Evolutionary conservation across 2,797 vertebrate genomes (phyloP).

Genomic region (Danio tinwini): DNA sequence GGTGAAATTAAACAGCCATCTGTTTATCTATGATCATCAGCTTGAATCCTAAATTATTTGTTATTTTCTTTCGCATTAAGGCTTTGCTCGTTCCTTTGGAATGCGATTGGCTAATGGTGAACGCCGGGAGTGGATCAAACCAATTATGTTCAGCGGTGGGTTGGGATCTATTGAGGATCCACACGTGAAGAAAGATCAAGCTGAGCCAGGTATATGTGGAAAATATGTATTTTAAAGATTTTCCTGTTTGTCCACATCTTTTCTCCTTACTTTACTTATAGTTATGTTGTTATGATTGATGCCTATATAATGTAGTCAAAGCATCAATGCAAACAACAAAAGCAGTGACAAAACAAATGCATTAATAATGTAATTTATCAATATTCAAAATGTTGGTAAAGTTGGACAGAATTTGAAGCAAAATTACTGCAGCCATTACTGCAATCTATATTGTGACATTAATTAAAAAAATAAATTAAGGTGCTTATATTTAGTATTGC

Average conservation of each 20-base stretch:
- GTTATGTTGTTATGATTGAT: not conserved
- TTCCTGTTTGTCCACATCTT: not conserved
- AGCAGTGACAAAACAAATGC: not conserved
- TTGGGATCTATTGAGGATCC: conserved; percentile 87
- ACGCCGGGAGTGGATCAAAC: conserved; percentile 92
- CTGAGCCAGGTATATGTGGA: conserved; percentile 76
- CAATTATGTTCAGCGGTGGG: conserved; percentile 95
- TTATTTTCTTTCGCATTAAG: conserved; percentile 64
- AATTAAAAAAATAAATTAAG: too few relatives aligned
- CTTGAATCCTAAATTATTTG: not conserved
- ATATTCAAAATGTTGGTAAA: not conserved
- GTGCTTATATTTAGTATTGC: too few relatives aligned
- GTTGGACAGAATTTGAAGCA: too few relatives aligned
- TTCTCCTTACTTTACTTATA: not conserved
- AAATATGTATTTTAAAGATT: not conserved
- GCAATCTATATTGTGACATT: too few relatives aligned
- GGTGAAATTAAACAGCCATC: conserved; percentile 69
- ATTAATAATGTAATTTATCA: not conserved
- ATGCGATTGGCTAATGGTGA: conserved; percentile 81
- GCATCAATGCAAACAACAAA: not conserved
- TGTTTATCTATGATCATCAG: not conserved
- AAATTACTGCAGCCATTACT: too few relatives aligned
- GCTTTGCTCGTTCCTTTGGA: conserved; percentile 93
- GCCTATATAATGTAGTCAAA: not conserved
- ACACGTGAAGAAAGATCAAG: conserved; percentile 82